These are phyloP conservation scores for Xiphophorus hellerii DNA, from an alignment of 2,113 vertebrate species.

Conservation along the genomic window DNA sequence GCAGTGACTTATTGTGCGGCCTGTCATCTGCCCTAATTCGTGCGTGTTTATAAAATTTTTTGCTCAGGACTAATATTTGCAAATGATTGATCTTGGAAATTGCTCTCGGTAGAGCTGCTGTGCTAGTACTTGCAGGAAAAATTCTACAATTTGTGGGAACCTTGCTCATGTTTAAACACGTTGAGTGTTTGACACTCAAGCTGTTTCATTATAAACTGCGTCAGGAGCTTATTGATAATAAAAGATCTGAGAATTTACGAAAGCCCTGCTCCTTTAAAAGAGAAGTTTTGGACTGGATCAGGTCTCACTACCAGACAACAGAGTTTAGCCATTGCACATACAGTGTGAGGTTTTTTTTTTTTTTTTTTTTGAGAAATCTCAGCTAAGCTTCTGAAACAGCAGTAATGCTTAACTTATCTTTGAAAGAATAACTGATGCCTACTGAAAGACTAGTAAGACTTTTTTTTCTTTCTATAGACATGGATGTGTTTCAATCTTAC, in stretches of 20 bases:
- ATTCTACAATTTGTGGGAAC: conserved; percentile 5
- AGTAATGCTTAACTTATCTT: too few relatives aligned
- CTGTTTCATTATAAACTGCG: conserved; percentile 4
- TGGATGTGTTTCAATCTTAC: too few relatives aligned
- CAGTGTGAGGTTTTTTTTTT: too few relatives aligned
- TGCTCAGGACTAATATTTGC: not conserved
- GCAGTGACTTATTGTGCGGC: not conserved
- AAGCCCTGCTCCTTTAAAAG: not conserved
- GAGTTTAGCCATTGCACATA: too few relatives aligned
- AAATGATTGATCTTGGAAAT: not conserved
- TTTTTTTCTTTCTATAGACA: too few relatives aligned
- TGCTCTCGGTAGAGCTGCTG: not conserved
- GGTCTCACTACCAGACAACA: too few relatives aligned
- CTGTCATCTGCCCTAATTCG: not conserved
- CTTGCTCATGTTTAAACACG: conserved; percentile 29
- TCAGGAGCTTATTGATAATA: conserved; percentile 2
- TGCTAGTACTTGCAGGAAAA: conserved; percentile 2
- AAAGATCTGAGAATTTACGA: conserved; percentile 19
- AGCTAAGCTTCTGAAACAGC: too few relatives aligned
- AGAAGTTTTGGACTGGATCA: too few relatives aligned
- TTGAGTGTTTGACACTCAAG: not conserved
- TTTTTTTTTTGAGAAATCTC: too few relatives aligned
- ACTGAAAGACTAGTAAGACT: too few relatives aligned
- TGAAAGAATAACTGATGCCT: too few relatives aligned
- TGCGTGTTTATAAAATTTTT: not conserved